Conservation (phyloP, 2,888 invertebrate species). For the Parnassius glacialis region DNA sequence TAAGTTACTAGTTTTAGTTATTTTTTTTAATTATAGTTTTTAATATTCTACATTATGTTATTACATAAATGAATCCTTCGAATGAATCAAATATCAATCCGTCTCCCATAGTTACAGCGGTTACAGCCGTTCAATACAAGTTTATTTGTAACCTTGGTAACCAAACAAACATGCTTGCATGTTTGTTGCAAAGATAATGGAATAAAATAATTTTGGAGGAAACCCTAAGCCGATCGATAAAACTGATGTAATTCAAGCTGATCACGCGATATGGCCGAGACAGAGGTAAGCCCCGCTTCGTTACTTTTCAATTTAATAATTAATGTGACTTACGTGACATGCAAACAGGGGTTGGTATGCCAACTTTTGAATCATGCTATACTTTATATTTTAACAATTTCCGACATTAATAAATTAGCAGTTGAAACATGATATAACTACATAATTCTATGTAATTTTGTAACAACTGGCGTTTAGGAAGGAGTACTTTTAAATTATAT, state of each 20-base stretch:
- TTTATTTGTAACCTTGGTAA: conserved; percentile 56
- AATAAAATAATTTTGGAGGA: conserved; percentile 70
- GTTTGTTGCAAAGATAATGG: conserved; percentile 62
- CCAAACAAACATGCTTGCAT: conserved; percentile 54
- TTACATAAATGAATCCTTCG: too few species aligned
- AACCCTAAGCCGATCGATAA: conserved; percentile 70
- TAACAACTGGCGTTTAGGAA: background rate
- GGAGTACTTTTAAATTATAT: background rate
- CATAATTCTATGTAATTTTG: background rate
- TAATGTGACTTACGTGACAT: conserved; percentile 62
- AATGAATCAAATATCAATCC: background rate
- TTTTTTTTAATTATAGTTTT: too few species aligned
- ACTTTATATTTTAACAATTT: conserved; percentile 24
- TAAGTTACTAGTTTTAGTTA: too few species aligned
- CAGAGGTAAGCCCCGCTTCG: conserved; percentile 57
- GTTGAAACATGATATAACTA: background rate
- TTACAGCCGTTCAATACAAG: conserved; percentile 47
- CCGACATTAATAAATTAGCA: conserved; percentile 16
- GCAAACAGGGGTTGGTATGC: conserved; percentile 46
- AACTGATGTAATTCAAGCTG: conserved; percentile 59
- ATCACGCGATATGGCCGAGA: conserved; percentile 72
- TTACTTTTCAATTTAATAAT: conserved; percentile 66
- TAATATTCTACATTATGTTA: too few species aligned
- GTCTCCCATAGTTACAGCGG: conserved; percentile 20
- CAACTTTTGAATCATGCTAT: conserved; percentile 32